Evolutionary conservation across 2,113 vertebrate genomes (phyloP), one percentile per base, ranked within the genome.

Genomic region (Nipponia nippon): DNA sequence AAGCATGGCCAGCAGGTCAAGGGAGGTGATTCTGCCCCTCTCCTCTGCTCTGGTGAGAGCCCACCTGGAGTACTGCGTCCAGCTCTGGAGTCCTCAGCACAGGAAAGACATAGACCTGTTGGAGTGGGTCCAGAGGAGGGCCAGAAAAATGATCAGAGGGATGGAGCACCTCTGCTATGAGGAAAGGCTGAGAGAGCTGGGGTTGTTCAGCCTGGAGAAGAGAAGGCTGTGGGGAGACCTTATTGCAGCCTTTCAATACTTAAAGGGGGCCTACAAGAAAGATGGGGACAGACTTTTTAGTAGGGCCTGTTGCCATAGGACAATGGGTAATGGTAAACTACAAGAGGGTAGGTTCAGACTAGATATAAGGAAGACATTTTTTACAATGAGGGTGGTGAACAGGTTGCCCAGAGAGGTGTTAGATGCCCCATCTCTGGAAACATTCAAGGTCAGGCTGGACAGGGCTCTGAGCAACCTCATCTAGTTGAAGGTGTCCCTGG

Each of bases 121-220:
- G 25, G 10, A 62, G 6, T 0, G 1, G 9, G 16, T 40, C 6
- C 40, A 80, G 52, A 56, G 25, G 14, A 80, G 2, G 13, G 7
- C 2, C 4, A 46, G 11, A 23, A 40, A 46, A 25, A 7, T 7
- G 0, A n/a, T 58, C 5, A 10, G 16, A 49, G 16, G 23, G 2
- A 20, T 59, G 8, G 11, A 86, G 11, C 11, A 55, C 3, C 22
- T 63, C 30, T 62, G 8, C 42, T 34, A 4, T 58, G 12, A 58
- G 2, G 61, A 80, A 9, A 61, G 6, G 5, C 40, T 59, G 53
- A 65, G 16, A 70, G 9, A 58, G 6, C 1, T 72, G 16, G 5
- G 1, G 7, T 20, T 42, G 7, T 32, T 67, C 22, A 77, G 14
- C 29, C 34, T 13, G 13, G n/a, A 89, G 47, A 46, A 75, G 16